Evolutionary conservation across 1,140 invertebrate genomes (phyloP).

Genomic region (Nephila pilipes): DNA sequence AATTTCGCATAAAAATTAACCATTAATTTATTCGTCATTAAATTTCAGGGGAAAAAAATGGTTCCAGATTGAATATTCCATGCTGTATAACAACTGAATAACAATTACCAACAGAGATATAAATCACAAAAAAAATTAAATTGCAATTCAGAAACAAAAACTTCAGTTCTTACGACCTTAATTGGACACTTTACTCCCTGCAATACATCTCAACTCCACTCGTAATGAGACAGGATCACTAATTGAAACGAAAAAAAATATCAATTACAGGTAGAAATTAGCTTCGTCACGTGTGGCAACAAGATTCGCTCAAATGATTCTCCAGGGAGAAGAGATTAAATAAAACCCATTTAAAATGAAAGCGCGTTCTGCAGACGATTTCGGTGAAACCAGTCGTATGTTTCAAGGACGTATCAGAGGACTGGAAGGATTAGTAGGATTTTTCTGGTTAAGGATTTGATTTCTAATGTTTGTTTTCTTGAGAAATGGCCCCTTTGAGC

Average conservation of each 20-base stretch:
- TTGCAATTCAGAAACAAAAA: not conserved
- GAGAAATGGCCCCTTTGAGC: not conserved
- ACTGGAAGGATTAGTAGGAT: too few relatives aligned
- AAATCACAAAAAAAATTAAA: not conserved
- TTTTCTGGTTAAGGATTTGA: too few relatives aligned
- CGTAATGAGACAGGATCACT: constrained; percentile 14
- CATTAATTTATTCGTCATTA: not conserved
- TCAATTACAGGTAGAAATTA: constrained; percentile 39
- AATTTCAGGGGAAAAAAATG: not conserved
- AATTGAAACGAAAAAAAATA: not conserved
- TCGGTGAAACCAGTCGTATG: not conserved
- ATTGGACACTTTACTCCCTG: constrained; percentile 17
- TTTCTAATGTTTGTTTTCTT: too few relatives aligned
- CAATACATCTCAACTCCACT: constrained; percentile 4
- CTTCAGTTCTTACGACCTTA: not conserved
- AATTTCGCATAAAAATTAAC: constrained; percentile 3
- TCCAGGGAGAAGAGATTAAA: not conserved
- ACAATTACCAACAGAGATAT: not conserved
- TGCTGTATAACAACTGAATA: not conserved
- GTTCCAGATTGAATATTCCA: not conserved
- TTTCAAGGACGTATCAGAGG: not conserved
- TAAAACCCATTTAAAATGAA: not conserved
- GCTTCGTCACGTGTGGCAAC: constrained; percentile 25
- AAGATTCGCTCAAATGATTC: not conserved
- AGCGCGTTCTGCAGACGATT: not conserved